Percentiles rank a stretch among this genome's conserved stretches.
These are phyloP conservation scores for Toxotes jaculatrix DNA, from an alignment of 2,113 vertebrate species.

Conservation along the genomic window DNA sequence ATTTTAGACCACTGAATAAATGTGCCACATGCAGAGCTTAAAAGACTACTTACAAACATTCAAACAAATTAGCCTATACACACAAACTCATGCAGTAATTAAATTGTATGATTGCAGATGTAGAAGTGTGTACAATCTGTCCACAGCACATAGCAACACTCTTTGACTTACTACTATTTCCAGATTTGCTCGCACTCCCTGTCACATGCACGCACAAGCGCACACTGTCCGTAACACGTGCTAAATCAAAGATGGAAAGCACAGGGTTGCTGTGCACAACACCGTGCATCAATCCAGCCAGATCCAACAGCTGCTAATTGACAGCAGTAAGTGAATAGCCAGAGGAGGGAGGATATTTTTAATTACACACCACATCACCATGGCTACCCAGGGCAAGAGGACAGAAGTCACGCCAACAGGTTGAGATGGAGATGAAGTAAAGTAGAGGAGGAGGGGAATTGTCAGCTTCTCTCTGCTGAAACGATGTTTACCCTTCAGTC, in stretches of 20 bases:
- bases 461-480: conserved; percentile 35
- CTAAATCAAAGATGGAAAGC: conserved; percentile 24
- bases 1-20: conserved; percentile 50
- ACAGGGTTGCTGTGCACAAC: conserved; percentile 17
- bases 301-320: conserved; percentile 80
- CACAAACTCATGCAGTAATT: background rate
- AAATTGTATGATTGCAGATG: background rate
- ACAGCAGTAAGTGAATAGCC: conserved; percentile 79
- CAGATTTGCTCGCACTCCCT: background rate
- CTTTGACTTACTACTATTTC: background rate
- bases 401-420: conserved; percentile 55
- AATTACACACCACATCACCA: conserved; percentile 76
- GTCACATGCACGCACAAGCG: conserved; percentile 6
- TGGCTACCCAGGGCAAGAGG: conserved; percentile 56
- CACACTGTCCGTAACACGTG: background rate
- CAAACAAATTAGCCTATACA: background rate
- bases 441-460: conserved; percentile 26
- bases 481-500: conserved; percentile 66
- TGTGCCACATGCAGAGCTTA: background rate
- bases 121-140: background rate
- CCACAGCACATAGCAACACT: background rate
- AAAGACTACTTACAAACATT: background rate
- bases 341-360: conserved; percentile 78
- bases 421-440: conserved; percentile 58
- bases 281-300: conserved; percentile 55